Percentiles rank a stretch among this genome's conserved stretches.
Conservation (phyloP, 2,113 vertebrate species). For the Alexandromys fortis region DNA sequence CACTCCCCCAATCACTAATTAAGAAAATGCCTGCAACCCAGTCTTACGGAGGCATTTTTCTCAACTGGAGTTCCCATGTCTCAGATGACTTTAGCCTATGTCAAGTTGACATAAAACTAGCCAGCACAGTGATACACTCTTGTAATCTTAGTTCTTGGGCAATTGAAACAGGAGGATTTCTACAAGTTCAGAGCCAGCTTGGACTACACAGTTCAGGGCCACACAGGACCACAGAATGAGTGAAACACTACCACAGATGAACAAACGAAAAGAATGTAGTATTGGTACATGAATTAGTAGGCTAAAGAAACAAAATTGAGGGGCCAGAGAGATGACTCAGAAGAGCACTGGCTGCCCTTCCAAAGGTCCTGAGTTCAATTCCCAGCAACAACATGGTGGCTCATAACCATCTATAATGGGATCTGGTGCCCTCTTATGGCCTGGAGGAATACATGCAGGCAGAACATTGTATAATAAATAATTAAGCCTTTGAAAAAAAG, state of each 20-base stretch:
- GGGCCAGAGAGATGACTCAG: too few relatives aligned
- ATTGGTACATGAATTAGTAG: neutral
- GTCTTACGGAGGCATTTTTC: neutral
- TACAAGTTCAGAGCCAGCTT: neutral
- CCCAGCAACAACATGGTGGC: too few relatives aligned
- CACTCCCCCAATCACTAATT: too few relatives aligned
- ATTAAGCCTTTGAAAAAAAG: neutral
- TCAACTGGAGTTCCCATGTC: neutral
- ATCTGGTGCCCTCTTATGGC: too few relatives aligned
- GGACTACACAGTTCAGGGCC: neutral
- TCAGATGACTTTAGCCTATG: neutral
- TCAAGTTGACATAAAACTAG: neutral
- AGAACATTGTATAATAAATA: too few relatives aligned
- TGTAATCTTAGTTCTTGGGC: neutral
- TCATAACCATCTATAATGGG: too few relatives aligned
- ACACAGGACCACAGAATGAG: neutral
- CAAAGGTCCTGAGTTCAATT: too few relatives aligned
- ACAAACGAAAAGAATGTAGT: neutral
- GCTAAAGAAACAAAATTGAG: slow-evolving; percentile 22
- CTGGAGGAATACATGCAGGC: too few relatives aligned
- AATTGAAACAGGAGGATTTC: neutral
- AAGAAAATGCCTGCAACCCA: neutral
- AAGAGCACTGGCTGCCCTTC: too few relatives aligned
- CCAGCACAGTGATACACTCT: neutral
- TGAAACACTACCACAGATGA: neutral